phyloP scores from a whole-genome alignment of 2,113 vertebrate species.

The Cyanoramphus novaezelandiae region DNA sequence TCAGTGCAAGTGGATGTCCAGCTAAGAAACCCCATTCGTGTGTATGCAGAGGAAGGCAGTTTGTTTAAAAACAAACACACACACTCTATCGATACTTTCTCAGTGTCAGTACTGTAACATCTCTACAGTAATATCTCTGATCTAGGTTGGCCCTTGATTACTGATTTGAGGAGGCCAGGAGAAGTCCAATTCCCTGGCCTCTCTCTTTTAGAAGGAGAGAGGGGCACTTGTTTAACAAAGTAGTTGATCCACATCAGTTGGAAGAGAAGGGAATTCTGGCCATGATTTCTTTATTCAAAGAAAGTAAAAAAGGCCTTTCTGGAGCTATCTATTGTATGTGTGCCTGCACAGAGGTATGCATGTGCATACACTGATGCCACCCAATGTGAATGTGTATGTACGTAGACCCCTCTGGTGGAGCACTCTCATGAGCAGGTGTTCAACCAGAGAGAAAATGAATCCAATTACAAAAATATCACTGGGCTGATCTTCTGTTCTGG shows the following conservation, averaged over 20 bases:
- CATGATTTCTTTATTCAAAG: background rate
- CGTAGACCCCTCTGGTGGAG: background rate
- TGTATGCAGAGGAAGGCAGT: background rate
- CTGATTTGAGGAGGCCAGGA: background rate
- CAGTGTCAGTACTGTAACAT: background rate
- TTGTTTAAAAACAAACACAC: background rate
- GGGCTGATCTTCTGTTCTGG: background rate
- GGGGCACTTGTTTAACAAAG: background rate
- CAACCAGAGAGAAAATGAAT: background rate
- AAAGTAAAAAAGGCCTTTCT: background rate
- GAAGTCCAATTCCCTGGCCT: background rate
- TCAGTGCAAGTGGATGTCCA: background rate
- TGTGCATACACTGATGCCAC: background rate
- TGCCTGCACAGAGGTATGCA: background rate
- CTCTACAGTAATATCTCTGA: background rate
- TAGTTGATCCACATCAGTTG: background rate
- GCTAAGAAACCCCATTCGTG: background rate
- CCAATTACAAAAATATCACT: background rate
- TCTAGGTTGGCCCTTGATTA: background rate
- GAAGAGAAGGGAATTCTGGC: background rate
- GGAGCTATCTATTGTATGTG: background rate
- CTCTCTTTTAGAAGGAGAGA: background rate
- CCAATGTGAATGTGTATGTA: background rate
- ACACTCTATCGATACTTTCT: background rate
- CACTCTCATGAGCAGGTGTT: background rate